Evolutionary conservation across 2,113 vertebrate genomes (phyloP).

Genomic region (Pachycephala philippinensis): DNA sequence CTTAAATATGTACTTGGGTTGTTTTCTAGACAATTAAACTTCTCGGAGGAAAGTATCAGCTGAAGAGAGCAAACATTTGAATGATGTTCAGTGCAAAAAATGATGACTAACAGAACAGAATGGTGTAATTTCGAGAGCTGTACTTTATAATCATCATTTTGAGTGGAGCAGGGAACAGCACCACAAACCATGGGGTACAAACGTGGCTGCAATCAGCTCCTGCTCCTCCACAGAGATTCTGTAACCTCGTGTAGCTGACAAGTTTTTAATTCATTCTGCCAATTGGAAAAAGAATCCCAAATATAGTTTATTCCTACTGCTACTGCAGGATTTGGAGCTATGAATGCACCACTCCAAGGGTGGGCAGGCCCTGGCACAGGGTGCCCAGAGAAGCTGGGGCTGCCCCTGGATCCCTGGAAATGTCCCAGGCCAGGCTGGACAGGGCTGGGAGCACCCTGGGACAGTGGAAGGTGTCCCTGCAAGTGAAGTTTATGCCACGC

Average conservation of each 20-base stretch:
- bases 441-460: not conserved
- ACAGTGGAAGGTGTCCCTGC: not conserved
- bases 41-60: not conserved
- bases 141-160: not conserved
- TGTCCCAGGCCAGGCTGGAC: not conserved
- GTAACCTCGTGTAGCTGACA: not conserved
- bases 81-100: not conserved
- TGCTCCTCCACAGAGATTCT: not conserved
- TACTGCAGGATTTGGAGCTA: not conserved
- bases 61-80: constrained; percentile 36
- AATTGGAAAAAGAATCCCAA: not conserved
- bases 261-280: not conserved
- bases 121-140: not conserved
- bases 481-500: rapidly evolving
- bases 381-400: not conserved
- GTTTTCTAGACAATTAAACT: constrained; percentile 33
- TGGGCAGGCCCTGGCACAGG: not conserved
- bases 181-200: not conserved
- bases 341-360: not conserved
- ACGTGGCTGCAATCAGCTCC: not conserved
- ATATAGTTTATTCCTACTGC: not conserved
- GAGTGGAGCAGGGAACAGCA: not conserved
- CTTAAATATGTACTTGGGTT: not conserved
- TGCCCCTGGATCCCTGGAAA: not conserved
- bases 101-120: not conserved